Base-by-base conservation (phyloP, 92 coral and sea anemone genomes). In the Zoanthus sociatus region DNA sequence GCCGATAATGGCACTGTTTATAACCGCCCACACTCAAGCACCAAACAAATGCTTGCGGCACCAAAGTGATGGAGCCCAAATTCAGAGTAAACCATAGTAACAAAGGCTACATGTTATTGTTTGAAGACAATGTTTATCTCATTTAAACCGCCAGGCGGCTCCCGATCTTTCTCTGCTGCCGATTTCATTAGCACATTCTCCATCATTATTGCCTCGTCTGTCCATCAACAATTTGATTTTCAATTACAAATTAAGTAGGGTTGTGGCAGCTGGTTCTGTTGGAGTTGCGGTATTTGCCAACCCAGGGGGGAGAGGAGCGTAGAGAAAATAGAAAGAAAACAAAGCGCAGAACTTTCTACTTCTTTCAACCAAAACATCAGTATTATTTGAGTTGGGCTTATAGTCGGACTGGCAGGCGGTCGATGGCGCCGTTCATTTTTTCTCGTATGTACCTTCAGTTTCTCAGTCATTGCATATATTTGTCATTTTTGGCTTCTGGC, bases 151-250 rank as follows among this genome's bases (percentile, higher is more conserved):
- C 85, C 32, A 81, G 58, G 85, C 85, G 46, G 76, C 76, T 33
- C 61, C 74, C 18, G 46, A 21, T 18, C 44, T 79, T 63, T 47
- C 45, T 20, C 60, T 31, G 51, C 85, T 81, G 74, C 45, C 85
- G 85, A 81, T 81, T 81, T 81, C 54, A 81, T 81, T 81, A 81
- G 66, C 85, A 63, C 75, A 44, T 56, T 26, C 73, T 81, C 70
- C 75, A 64, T 81, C 73, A 66, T 81, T 81, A 71, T 81, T 67
- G 66, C 14, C 66, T 58, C 66, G 66, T 58, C 66, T 58, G 66
- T 58, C 66, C n/a, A 58, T 58, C 66, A 58, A 58, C 66, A 58
- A 58, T 58, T 58, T 69, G 66, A 58, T 58, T 58, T 58, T 58
- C 66, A 58, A 58, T 58, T 58, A 58, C 66, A 18, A 58, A 58